These are phyloP conservation scores for Corythaeola cristata DNA, from an alignment of 2,113 vertebrate genomes.

Conservation along the genomic window DNA sequence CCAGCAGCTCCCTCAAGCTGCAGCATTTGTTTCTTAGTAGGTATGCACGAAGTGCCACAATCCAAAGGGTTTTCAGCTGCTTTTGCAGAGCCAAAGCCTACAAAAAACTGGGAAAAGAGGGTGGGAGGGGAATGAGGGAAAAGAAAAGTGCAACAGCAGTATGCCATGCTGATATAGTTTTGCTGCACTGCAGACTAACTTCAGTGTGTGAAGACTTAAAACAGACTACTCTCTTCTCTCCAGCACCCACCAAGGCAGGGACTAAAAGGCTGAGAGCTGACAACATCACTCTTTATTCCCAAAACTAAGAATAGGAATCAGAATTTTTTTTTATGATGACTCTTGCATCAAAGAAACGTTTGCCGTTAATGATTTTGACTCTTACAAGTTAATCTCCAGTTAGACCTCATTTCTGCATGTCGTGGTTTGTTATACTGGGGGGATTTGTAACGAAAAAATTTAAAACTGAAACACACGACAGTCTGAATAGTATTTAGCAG, in stretches of 20 bases:
- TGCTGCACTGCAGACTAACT: not conserved
- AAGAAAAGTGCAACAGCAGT: not conserved
- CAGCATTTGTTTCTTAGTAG: not conserved
- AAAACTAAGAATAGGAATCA: not conserved
- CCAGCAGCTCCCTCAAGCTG: not conserved
- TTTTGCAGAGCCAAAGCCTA: not conserved
- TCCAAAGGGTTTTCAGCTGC: not conserved
- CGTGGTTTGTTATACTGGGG: not conserved
- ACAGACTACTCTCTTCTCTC: not conserved
- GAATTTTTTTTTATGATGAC: not conserved
- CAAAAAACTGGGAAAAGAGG: not conserved
- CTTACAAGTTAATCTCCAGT: not conserved
- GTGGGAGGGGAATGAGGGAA: not conserved
- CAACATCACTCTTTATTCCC: not conserved
- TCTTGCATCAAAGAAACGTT: not conserved
- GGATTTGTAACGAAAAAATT: not conserved
- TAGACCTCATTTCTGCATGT: not conserved
- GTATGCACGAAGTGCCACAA: fast-evolving
- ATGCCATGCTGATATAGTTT: not conserved
- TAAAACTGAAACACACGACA: not conserved
- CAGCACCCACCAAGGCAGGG: not conserved
- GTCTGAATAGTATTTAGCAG: not conserved
- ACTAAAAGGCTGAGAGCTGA: not conserved
- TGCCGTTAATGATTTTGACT: not conserved
- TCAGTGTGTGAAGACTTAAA: not conserved